Conservation (phyloP, 2,113 vertebrate species). For the Struthidea cinerea region DNA sequence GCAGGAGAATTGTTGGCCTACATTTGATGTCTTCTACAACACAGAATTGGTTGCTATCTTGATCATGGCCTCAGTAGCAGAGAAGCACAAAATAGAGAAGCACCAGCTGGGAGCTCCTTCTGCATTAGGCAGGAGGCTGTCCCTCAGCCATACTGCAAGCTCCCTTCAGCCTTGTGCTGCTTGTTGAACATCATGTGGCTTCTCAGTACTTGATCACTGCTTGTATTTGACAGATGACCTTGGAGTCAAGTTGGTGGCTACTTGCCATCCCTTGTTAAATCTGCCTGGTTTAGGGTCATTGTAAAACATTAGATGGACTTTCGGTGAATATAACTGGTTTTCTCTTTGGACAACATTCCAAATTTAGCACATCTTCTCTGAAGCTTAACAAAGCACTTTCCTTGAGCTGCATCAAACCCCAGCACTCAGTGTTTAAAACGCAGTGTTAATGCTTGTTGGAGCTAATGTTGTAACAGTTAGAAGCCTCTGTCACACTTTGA, state of each 20-base stretch:
- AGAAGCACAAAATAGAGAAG: not conserved
- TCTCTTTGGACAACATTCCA: not conserved
- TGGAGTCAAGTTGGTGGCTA: not conserved
- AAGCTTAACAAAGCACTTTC: constrained; percentile 20
- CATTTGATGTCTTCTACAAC: not conserved
- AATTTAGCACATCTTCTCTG: constrained; percentile 15
- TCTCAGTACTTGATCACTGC: not conserved
- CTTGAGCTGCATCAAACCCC: constrained; percentile 25
- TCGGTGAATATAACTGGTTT: constrained; percentile 16
- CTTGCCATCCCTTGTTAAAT: constrained; percentile 20
- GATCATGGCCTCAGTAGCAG: not conserved
- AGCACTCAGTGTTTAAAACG: not conserved
- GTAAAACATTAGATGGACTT: constrained; percentile 13
- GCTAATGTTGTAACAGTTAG: constrained; percentile 29
- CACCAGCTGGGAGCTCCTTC: not conserved
- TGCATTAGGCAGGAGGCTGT: not conserved
- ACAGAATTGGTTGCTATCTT: not conserved
- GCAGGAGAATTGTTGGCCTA: not conserved
- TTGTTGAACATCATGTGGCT: not conserved
- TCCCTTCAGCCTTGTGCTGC: not conserved
- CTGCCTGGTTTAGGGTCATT: not conserved
- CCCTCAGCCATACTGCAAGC: not conserved
- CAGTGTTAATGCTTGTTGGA: constrained; percentile 16
- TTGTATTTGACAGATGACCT: not conserved
- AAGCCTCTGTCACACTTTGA: constrained; percentile 34